Evolutionary conservation across 2,797 vertebrate genomes (phyloP), one percentile per base, ranked within the genome.

Genomic region (Onychomys torridus): DNA sequence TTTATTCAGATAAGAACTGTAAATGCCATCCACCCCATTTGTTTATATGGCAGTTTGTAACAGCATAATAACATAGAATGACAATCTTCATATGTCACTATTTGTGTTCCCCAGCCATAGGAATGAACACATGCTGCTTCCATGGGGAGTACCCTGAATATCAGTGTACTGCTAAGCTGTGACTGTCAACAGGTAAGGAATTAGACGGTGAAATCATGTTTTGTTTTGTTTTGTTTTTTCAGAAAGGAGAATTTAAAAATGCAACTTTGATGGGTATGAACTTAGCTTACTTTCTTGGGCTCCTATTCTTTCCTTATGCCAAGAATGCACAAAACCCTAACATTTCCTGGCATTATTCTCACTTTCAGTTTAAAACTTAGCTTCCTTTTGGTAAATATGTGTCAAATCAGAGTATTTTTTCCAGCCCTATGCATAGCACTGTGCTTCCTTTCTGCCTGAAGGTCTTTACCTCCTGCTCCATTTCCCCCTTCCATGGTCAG

Each of bases 321-420:
- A 88, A 88, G 34, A 69, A 49, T 92, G 52, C 81, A 92, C 89
- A 94, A 96, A 94, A 91, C 84, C 37, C 84, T 96, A 93, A 89
- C 78, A 95, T 83, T 97, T 96, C 85, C 77, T 95, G 91, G 89
- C 76, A 96, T 97, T 96, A 59, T 96, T 90, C 63, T 90, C 34
- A 13, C 25, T 88, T 77, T 77, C 40, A 89, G 78, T 89, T 91
- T 88, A 92, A 95, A 90, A 81, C 0, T 76, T 84, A 43, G 37
- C 46, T 96, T 97, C 86, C 93, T 69, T 83, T 82, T 71, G 40
- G 77, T 85, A 96, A 96, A 93, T 84, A 85, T 6, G 69, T 73
- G 16, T 63, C 67, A 52, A 59, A 94, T 34, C 25, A 43, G 73
- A 95, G 32, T 46, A 49, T 55, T 84, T 63, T 95, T 95, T 92